Base-by-base conservation (phyloP, 1,140 invertebrate genomes). In the Cardiocondyla obscurior region DNA sequence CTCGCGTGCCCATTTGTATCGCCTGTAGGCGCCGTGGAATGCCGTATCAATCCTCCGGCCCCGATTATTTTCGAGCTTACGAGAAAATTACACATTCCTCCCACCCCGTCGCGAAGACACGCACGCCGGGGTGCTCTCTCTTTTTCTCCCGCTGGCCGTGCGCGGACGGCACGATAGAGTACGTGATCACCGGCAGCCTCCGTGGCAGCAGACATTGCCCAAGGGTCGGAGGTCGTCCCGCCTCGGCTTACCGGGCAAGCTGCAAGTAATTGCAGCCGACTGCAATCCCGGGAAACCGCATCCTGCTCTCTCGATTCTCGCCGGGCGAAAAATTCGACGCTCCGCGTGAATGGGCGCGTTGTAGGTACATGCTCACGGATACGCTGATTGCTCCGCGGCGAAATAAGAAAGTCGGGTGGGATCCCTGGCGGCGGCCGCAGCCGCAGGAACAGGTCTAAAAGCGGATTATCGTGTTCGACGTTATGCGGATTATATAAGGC, bases 161-260 rank as follows among this genome's bases (percentile, higher is more conserved):
- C 69, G 85, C 84, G 85, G 73, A 85, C 84, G 88, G 88, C 73
- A 88, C 90, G 88, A 88, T 90, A 90, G 85, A 90, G 84, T 91
- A 91, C 90, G 89, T 90, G 92, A 92, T 93, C 92, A 92, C 91
- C 88, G 85, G 86, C 91, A 91, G 91, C 90, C 88, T 90, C 91
- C 81, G 87, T 87, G 79, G 90, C 90, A 88, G 91, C 88, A 88
- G 88, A 88, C 87, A 87, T 86, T 76, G 86, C 82, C 46, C 77
- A 77, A 62, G 82, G 92, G 92, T 92, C 90, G 90, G 58, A 87
- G 91, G 91, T 93, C 91, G 90, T 86, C 85, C 91, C 91, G 91
- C 91, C 90, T 91, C 83, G 87, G 90, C 88, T 91, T 92, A 91
- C 90, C 88, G 88, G 84, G 84, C 87, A 91, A 87, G 85, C 87